Base-by-base conservation (phyloP, 2,797 vertebrate genomes). In the Sebastes vulpes region DNA sequence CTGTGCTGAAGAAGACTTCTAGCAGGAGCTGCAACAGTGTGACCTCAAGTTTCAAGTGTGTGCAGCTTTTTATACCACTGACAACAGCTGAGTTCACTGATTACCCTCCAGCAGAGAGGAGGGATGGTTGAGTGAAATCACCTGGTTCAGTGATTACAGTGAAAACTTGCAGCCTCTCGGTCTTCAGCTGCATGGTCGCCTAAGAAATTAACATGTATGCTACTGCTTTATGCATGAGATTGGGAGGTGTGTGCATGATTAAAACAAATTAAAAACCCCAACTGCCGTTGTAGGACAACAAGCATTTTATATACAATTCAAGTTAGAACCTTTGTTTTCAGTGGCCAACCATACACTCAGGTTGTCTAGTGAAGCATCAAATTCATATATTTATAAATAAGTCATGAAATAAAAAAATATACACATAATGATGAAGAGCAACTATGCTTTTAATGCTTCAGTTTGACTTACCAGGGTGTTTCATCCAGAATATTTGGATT, bases 91-190 rank as follows among this genome's bases (percentile, higher is more conserved):
- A 74, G 74, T 66, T 57, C 35, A 79, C 48, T 63, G 60, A 68
- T 60, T 66, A 59, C 3, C 1, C 23, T 64, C 4, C 59, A 58
- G 66, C 69, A 65, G 12, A 65, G 29, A 23, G 0, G 12, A n/a
- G n/a, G 23, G 18, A 14, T 25, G 54, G 42, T 20, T 82, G 31
- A 75, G 52, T 57, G 54, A 67, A 78, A 83, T 79, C 46, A n/a
- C 32, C 50, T 82, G 73, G 65, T 76, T 59, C 26, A 75, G 28
- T 48, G n/a, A 69, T 76, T 64, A 58, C 11, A 57, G 46, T 69
- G 9, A 65, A 53, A 67, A 60, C 50, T 2, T 60, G 20, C 46
- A 66, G 72, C 26, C 1, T 23, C 59, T 35, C 42, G 7, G 6
- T 70, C 35, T 28, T 29, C 38, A 46, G 4, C 31, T 72, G 52